A percentile compares a stretch with the other conserved stretches of the same genome.
These are phyloP conservation scores for Pagrus major DNA, from an alignment of 2,113 vertebrate species.

Conservation along the genomic window DNA sequence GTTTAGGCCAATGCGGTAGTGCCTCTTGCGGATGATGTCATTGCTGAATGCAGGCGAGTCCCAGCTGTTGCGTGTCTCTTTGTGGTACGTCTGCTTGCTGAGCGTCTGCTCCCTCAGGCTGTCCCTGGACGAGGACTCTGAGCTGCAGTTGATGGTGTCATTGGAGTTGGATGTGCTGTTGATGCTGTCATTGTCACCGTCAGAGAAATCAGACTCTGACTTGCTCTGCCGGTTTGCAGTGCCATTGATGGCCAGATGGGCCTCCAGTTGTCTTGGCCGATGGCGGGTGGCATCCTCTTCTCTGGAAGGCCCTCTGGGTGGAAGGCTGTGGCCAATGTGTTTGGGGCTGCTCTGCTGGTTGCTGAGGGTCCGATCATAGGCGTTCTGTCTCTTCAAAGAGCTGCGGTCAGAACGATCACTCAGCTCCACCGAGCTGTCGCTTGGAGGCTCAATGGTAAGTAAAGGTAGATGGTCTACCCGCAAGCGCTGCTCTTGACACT, in stretches of 20 bases:
- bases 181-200: slow-evolving; percentile 97
- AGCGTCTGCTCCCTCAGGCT: slow-evolving; percentile 95
- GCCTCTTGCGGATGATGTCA: slow-evolving; percentile 95
- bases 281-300: slow-evolving; percentile 89
- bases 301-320: slow-evolving; percentile 86
- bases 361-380: slow-evolving; percentile 85
- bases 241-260: slow-evolving; percentile 95
- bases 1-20: slow-evolving; percentile 97
- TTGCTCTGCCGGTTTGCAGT: slow-evolving; percentile 94
- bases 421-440: slow-evolving; percentile 95
- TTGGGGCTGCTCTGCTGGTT: slow-evolving; percentile 93
- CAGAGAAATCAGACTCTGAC: slow-evolving; percentile 96
- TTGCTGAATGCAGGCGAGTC: slow-evolving; percentile 98
- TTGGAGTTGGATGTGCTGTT: slow-evolving; percentile 99
- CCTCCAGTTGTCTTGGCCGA: slow-evolving; percentile 89
- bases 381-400: slow-evolving; percentile 90
- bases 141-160: slow-evolving; percentile 98
- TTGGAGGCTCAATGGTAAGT: slow-evolving; percentile 95
- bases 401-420: slow-evolving; percentile 94
- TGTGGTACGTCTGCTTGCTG: slow-evolving; percentile 98
- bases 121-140: slow-evolving; percentile 95
- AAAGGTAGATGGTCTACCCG: slow-evolving; percentile 92
- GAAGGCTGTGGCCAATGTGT: slow-evolving; percentile 86
- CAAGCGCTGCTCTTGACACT: slow-evolving; percentile 91
- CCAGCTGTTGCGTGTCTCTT: slow-evolving; percentile 98